Evolutionary conservation across 2,797 vertebrate genomes (phyloP).

Genomic region (Xiphorhynchus erythropygius): DNA sequence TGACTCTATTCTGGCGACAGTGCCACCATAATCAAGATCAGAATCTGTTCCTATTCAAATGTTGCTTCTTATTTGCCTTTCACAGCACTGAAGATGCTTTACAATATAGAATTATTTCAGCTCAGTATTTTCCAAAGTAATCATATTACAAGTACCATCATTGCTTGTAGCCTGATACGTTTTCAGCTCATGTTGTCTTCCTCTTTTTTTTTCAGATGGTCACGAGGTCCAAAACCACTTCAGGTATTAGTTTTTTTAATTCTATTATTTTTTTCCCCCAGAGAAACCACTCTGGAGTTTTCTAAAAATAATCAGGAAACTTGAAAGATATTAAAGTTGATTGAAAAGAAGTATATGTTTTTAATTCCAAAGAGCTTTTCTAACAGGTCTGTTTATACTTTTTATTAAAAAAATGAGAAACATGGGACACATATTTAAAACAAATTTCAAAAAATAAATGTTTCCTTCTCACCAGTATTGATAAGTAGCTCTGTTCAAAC

Average conservation of each 20-base stretch:
- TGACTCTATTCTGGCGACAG: neutral
- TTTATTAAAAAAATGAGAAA: neutral
- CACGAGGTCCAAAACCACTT: neutral
- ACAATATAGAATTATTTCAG: neutral
- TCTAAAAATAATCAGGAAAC: neutral
- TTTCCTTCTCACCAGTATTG: neutral
- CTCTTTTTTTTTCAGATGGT: neutral
- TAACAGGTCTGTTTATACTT: neutral
- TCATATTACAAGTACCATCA: neutral
- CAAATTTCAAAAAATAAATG: rapidly evolving
- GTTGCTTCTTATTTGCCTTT: neutral
- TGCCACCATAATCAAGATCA: neutral
- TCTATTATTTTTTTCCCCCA: neutral
- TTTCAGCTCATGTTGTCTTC: neutral
- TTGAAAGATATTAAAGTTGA: neutral
- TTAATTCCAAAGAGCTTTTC: neutral
- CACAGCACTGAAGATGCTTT: neutral
- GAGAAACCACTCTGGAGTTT: neutral
- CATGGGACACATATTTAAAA: neutral
- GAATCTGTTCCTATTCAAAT: neutral
- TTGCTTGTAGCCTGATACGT: neutral
- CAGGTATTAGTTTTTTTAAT: neutral
- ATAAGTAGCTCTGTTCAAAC: neutral
- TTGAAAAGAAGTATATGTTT: neutral
- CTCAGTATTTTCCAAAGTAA: neutral